A percentile compares a stretch with the other conserved stretches of the same genome.
These are phyloP conservation scores for Athalia rosae DNA, from an alignment of 2,888 invertebrate genomes.

Conservation along the genomic window DNA sequence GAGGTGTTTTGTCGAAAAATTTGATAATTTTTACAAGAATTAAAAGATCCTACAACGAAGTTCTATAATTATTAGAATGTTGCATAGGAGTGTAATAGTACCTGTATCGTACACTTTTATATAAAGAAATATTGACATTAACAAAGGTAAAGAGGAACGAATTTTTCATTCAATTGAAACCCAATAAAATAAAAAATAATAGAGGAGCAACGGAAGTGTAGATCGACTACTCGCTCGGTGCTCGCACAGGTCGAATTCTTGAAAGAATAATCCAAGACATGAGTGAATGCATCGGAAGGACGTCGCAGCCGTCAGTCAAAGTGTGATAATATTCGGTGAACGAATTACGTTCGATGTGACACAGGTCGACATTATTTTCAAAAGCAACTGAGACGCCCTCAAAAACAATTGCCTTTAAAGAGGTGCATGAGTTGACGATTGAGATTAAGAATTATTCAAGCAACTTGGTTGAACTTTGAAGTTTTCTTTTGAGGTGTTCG, in stretches of 20 bases:
- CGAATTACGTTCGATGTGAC: conserved; percentile 26
- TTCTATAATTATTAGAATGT: neutral
- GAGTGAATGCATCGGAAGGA: conserved; percentile 14
- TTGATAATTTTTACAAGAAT: neutral
- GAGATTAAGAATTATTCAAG: neutral
- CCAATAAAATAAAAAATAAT: neutral
- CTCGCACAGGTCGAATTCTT: neutral
- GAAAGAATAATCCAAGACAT: conserved; percentile 13
- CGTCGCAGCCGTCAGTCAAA: neutral
- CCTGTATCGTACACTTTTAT: neutral
- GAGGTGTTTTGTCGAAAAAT: neutral
- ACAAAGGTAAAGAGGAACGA: neutral
- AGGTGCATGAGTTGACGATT: neutral
- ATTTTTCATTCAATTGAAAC: no score
- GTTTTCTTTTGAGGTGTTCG: neutral
- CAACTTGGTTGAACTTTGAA: neutral
- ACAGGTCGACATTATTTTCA: conserved; percentile 10
- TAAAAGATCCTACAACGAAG: neutral
- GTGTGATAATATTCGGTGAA: conserved; percentile 6
- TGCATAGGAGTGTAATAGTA: neutral
- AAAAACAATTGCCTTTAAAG: neutral
- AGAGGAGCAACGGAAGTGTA: neutral
- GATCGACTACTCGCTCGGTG: conserved; percentile 15
- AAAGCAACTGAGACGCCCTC: neutral
- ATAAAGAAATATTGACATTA: neutral